phyloP scores from a whole-genome alignment of 1,140 invertebrate species.

The Colletes gigas region DNA sequence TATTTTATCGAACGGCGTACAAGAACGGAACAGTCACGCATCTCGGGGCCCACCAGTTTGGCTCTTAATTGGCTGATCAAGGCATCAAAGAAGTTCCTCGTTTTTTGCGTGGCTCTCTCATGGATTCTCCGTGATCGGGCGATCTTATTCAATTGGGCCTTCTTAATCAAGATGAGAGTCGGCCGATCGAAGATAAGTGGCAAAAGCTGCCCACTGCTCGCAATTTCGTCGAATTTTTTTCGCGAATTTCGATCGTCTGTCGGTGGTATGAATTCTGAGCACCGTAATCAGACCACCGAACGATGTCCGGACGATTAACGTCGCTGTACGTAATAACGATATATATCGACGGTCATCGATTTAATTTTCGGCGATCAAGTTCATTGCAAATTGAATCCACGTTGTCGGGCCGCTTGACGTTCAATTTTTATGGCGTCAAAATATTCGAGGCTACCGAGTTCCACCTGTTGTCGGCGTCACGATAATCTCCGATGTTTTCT shows the following conservation, averaged over 20 bases:
- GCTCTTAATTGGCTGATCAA: slow-evolving; percentile 63
- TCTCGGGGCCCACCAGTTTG: slow-evolving; percentile 12
- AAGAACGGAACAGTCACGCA: slow-evolving; percentile 15
- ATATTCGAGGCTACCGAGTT: no score
- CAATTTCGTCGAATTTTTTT: slow-evolving; percentile 26
- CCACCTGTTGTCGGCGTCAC: no score
- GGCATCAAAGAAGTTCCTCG: slow-evolving; percentile 52
- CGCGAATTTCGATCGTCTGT: slow-evolving; percentile 5
- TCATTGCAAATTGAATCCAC: neutral
- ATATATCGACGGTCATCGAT: neutral
- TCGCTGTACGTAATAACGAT: neutral
- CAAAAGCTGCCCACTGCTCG: slow-evolving; percentile 8
- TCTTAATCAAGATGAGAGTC: slow-evolving; percentile 55
- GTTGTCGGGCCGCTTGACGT: no score
- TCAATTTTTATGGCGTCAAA: no score
- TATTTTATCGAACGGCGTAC: neutral
- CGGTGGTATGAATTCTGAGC: no score
- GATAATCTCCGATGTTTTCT: no score
- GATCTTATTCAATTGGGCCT: slow-evolving; percentile 59
- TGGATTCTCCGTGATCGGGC: slow-evolving; percentile 57
- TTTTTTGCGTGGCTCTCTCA: slow-evolving; percentile 50
- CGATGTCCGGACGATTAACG: neutral
- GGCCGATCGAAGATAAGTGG: slow-evolving; percentile 49
- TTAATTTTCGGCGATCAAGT: neutral
- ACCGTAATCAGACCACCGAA: neutral